Evolutionary conservation across 1,140 invertebrate species (phyloP).

Genomic region (Drosophila erecta): DNA sequence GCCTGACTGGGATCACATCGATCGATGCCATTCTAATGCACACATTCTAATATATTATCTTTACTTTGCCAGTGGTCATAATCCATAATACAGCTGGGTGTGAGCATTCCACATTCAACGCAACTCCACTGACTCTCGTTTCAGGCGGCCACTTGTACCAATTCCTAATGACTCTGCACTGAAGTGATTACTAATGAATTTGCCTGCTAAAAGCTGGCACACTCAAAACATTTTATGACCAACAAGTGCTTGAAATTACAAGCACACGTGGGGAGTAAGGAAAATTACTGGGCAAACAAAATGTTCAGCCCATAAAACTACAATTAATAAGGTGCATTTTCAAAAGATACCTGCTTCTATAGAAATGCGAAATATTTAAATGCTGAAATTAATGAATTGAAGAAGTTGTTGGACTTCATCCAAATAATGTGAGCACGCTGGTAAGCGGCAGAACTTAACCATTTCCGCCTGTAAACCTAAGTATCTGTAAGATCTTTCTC

Average conservation of each 20-base stretch:
- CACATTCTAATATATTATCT: not conserved
- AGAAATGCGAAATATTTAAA: too few relatives aligned
- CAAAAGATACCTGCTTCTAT: too few relatives aligned
- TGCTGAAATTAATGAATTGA: too few relatives aligned
- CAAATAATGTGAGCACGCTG: too few relatives aligned
- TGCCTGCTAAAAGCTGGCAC: conserved; percentile 60
- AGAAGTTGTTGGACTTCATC: too few relatives aligned
- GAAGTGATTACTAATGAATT: conserved; percentile 82
- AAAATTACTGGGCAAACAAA: not conserved
- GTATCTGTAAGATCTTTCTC: not conserved
- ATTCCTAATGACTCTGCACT: conserved; percentile 73
- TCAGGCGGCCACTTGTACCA: conserved; percentile 68
- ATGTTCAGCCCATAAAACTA: not conserved
- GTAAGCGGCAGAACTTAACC: too few relatives aligned
- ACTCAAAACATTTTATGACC: conserved; percentile 21
- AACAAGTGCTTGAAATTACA: not conserved
- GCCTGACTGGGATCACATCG: conserved; percentile 57
- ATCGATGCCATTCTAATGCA: conserved; percentile 41
- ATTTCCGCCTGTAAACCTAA: not conserved
- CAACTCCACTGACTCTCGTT: conserved; percentile 50
- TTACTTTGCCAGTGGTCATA: too few relatives aligned
- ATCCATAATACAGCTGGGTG: conserved; percentile 2
- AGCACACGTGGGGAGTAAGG: not conserved
- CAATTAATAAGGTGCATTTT: too few relatives aligned
- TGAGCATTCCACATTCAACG: conserved; percentile 28